Conservation (phyloP, 2,888 invertebrate genomes). For the Ophonus ardosiacus region DNA sequence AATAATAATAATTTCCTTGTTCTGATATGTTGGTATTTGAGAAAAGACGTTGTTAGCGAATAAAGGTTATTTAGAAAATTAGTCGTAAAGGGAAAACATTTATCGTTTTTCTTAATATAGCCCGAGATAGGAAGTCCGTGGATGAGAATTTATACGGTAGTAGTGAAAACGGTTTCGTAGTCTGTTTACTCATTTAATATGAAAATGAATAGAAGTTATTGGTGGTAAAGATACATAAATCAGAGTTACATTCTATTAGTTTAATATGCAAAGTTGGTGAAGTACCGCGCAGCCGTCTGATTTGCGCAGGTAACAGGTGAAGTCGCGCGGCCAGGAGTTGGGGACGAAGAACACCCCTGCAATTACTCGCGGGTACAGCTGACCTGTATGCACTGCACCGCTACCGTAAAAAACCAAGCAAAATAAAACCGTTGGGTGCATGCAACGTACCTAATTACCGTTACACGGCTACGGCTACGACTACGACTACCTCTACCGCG, state of each 20-base stretch:
- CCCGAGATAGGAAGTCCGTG: not conserved
- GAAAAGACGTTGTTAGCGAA: not conserved
- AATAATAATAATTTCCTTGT: too few species aligned
- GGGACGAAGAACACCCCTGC: not conserved
- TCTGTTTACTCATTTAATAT: slow-evolving; percentile 19
- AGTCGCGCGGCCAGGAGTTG: not conserved
- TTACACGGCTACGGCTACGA: not conserved
- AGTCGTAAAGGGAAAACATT: not conserved
- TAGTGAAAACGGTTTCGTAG: slow-evolving; percentile 7
- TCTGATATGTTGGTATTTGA: not conserved
- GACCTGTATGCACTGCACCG: slow-evolving; percentile 43
- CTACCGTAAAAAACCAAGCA: slow-evolving; percentile 28
- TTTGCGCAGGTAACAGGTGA: slow-evolving; percentile 25
- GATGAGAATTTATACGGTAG: slow-evolving; percentile 19
- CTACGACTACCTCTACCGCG: not conserved
- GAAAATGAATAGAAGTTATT: slow-evolving; percentile 43
- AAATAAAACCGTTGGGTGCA: slow-evolving; percentile 47
- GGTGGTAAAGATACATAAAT: slow-evolving; percentile 42
- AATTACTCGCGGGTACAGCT: slow-evolving; percentile 30
- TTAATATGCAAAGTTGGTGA: slow-evolving; percentile 43
- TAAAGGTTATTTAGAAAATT: not conserved
- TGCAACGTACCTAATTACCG: slow-evolving; percentile 56
- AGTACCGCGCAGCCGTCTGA: slow-evolving; percentile 22
- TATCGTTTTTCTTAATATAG: not conserved
- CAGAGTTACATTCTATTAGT: slow-evolving; percentile 37